Evolutionary conservation across 2,888 invertebrate genomes (phyloP).

Genomic region (Calameuta idolon): DNA sequence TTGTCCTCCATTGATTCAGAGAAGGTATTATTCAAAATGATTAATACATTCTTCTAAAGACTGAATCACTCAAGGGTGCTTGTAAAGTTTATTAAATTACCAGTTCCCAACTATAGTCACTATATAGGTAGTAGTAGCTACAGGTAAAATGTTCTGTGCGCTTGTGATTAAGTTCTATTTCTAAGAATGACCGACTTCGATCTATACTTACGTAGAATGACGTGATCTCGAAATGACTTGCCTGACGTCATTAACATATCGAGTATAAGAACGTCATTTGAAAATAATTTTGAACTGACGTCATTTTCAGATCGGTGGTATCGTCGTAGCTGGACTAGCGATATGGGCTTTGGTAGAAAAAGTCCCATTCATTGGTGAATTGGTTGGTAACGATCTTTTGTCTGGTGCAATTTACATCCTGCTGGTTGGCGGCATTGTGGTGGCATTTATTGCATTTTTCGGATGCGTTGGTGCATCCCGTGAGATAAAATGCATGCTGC

Average conservation of each 20-base stretch:
- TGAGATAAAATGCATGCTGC: conserved; percentile 93
- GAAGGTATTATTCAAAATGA: background rate
- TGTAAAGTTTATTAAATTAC: background rate
- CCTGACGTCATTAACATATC: background rate
- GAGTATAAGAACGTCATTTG: background rate
- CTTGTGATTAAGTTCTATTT: background rate
- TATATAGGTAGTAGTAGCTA: background rate
- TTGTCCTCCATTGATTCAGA: background rate
- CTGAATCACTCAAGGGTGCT: background rate
- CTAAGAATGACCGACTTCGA: background rate
- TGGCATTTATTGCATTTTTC: conserved; percentile 86
- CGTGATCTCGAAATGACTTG: background rate
- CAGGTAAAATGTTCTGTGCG: background rate
- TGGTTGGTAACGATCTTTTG: conserved; percentile 89
- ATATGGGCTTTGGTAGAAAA: conserved; percentile 89
- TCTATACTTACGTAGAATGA: background rate
- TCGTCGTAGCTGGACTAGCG: conserved; percentile 81
- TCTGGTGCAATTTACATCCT: conserved; percentile 88
- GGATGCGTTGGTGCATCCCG: conserved; percentile 95
- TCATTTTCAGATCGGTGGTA: conserved; percentile 79
- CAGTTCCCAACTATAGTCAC: background rate
- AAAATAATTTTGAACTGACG: background rate
- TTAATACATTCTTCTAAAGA: background rate
- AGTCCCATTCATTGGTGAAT: conserved; percentile 81
- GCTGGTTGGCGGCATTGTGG: conserved; percentile 83